A percentile compares a stretch with the other conserved stretches of the same genome.
phyloP scores from a whole-genome alignment of 2,113 vertebrate genomes.

The Mirza zaza region DNA sequence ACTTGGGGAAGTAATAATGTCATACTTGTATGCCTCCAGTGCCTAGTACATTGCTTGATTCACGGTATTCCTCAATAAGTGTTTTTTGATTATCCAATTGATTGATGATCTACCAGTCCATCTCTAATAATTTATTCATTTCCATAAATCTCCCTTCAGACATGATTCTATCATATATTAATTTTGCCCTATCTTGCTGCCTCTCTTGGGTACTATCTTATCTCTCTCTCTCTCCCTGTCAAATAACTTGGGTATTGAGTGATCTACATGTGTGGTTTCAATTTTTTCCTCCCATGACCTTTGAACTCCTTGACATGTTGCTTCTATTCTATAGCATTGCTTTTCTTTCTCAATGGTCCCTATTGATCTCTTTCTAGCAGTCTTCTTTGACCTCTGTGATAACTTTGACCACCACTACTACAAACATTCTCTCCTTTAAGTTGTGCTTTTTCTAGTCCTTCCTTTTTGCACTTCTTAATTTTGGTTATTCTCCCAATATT shows the following conservation, averaged over 20 bases:
- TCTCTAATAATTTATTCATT: not conserved
- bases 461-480: not conserved
- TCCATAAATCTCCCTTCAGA: not conserved
- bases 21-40: not conserved
- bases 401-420: not conserved
- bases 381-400: not conserved
- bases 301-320: not conserved
- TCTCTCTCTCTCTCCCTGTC: not conserved
- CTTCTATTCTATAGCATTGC: not conserved
- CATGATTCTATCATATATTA: not conserved
- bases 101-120: not conserved
- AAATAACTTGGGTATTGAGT: not conserved
- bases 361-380: not conserved
- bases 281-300: not conserved
- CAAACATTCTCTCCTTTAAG: not conserved
- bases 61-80: not conserved
- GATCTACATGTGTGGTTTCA: not conserved
- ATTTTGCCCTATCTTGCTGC: not conserved
- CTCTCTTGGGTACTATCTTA: not conserved
- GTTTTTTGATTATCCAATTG: not conserved
- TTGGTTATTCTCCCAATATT: not conserved
- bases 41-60: not conserved
- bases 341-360: not conserved
- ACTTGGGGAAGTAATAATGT: not conserved
- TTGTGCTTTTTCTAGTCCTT: not conserved